These are phyloP conservation scores for Gymnodraco acuticeps DNA, from an alignment of 2,797 vertebrate species.

Conservation along the genomic window DNA sequence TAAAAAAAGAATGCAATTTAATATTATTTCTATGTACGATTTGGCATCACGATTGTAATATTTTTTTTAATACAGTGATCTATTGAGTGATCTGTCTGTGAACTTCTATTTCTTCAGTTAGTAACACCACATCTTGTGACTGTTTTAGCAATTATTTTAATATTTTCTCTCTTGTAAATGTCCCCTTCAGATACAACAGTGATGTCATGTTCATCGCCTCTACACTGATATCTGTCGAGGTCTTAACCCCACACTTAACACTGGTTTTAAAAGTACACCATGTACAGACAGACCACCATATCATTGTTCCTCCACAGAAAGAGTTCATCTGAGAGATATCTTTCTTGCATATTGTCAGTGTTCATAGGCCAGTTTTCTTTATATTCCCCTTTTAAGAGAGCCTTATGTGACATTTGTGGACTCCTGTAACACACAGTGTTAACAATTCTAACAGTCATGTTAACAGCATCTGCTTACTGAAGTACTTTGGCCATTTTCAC, in stretches of 20 bases:
- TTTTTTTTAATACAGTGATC: no score
- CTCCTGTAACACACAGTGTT: slow-evolving; percentile 24
- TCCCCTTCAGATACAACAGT: slow-evolving; percentile 4
- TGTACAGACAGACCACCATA: slow-evolving; percentile 47
- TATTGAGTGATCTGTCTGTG: background rate
- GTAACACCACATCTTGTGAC: background rate
- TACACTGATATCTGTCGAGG: slow-evolving; percentile 27
- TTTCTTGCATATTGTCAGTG: slow-evolving; percentile 39
- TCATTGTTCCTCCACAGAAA: slow-evolving; percentile 52
- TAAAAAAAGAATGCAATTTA: background rate
- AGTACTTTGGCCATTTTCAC: slow-evolving; percentile 61
- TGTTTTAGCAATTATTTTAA: background rate
- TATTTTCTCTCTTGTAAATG: slow-evolving; percentile 11
- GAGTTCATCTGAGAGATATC: slow-evolving; percentile 49
- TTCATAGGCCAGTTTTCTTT: slow-evolving; percentile 46
- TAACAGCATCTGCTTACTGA: slow-evolving; percentile 56
- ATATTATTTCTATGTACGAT: background rate
- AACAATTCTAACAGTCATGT: slow-evolving; percentile 51
- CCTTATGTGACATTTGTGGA: slow-evolving; percentile 25
- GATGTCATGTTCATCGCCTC: slow-evolving; percentile 20
- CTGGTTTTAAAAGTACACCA: slow-evolving; percentile 56
- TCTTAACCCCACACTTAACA: slow-evolving; percentile 26
- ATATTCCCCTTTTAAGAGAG: slow-evolving; percentile 34
- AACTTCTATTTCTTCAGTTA: slow-evolving; percentile 17
- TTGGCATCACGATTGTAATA: background rate